Evolutionary conservation across 2,797 vertebrate species (phyloP).

Genomic region (Echeneis naucrates): DNA sequence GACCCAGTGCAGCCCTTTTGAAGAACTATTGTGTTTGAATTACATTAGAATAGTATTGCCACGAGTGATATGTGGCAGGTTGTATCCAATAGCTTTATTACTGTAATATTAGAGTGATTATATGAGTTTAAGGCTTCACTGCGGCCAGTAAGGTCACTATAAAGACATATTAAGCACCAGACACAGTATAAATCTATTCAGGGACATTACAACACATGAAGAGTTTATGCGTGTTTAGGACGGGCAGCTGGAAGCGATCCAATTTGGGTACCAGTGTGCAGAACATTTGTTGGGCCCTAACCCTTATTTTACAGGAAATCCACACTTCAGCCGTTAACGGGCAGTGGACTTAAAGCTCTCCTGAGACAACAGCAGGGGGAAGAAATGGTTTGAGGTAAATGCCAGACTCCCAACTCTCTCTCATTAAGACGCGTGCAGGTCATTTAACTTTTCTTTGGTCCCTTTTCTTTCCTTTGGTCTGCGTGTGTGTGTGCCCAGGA

Average conservation of each 20-base stretch:
- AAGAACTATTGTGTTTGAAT: constrained; percentile 34
- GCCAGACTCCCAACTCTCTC: constrained; percentile 74
- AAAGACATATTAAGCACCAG: constrained; percentile 55
- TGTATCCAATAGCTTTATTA: constrained; percentile 46
- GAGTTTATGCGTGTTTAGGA: constrained; percentile 45
- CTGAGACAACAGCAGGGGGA: constrained; percentile 73
- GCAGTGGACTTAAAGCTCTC: constrained; percentile 79
- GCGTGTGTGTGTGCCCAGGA: constrained; percentile 30
- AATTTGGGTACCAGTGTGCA: constrained; percentile 73
- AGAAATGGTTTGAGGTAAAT: constrained; percentile 72
- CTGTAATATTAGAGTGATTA: constrained; percentile 48
- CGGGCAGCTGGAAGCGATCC: constrained; percentile 84
- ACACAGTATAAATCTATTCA: constrained; percentile 49
- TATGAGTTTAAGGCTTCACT: constrained; percentile 50
- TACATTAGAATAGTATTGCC: constrained; percentile 5
- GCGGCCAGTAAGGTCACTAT: constrained; percentile 56
- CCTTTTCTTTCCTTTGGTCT: constrained; percentile 65
- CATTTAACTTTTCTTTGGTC: constrained; percentile 74
- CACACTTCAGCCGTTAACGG: constrained; percentile 85
- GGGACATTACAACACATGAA: constrained; percentile 51
- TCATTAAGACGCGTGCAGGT: constrained; percentile 83
- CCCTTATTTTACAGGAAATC: constrained; percentile 86
- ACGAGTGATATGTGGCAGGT: constrained; percentile 12
- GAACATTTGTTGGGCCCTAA: constrained; percentile 82
- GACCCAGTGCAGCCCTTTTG: constrained; percentile 22